phyloP scores from a whole-genome alignment of 2,113 vertebrate species.

The Triplophysa siluroides region DNA sequence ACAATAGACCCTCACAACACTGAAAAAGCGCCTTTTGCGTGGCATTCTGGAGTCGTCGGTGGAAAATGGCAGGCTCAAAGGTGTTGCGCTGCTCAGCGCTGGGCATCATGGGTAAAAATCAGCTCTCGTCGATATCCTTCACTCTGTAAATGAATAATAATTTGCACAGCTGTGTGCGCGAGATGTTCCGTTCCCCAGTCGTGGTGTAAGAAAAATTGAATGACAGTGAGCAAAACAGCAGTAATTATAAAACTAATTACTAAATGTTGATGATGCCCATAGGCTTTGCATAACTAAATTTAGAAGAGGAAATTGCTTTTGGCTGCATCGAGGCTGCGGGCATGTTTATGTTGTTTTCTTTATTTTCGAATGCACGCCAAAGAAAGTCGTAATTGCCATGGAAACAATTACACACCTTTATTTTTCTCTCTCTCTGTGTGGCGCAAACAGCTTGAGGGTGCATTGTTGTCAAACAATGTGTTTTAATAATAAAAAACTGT shows the following conservation, averaged over 20 bases:
- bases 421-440: conserved; percentile 56
- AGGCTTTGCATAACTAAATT: conserved; percentile 99
- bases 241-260: conserved; percentile 99
- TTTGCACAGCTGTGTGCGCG: conserved; percentile 95
- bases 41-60: conserved; percentile 38
- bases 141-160: conserved; percentile 90
- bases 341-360: conserved; percentile 62
- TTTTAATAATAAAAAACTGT: conserved; percentile 63
- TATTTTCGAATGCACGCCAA: conserved; percentile 58
- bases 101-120: conserved; percentile 46
- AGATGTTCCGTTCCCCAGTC: conserved; percentile 95
- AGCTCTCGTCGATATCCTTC: conserved; percentile 63
- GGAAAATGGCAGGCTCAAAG: conserved; percentile 48
- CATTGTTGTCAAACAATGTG: conserved; percentile 66
- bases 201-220: conserved; percentile 97
- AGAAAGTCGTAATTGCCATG: conserved; percentile 72
- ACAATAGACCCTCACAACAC: conserved; percentile 52
- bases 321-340: conserved; percentile 82
- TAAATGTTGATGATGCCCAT: conserved; percentile 99
- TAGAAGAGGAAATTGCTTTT: conserved; percentile 99
- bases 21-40: conserved; percentile 33
- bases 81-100: conserved; percentile 29
- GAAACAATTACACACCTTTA: conserved; percentile 73
- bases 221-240: conserved; percentile 97
- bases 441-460: conserved; percentile 68